Base-by-base conservation (phyloP, 1,140 invertebrate species). In the Pogonognathellus flavescens region DNA sequence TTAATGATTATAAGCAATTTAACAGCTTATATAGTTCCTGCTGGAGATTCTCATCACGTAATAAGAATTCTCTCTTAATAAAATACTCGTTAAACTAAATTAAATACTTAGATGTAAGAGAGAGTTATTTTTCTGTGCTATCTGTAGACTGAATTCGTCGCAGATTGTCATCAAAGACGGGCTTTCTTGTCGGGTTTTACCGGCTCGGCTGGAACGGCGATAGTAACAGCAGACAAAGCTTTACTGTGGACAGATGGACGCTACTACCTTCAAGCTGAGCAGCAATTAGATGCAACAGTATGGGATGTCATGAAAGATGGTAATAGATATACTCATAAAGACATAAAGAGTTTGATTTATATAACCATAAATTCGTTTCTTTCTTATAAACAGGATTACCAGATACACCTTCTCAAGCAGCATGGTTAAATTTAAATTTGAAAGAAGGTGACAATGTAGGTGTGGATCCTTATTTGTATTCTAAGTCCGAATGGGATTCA, bases 201-300 rank as follows among this genome's bases (percentile, higher is more conserved):
- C 82, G 98, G 98, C 1, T 94, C 93, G 18, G 93, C 94, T 57
- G 97, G 94, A 0, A 94, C 94, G 2, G 96, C 95, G 0, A 92
- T 99, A 50, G 92, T 97, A 1, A 92, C 92, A 3, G 90, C 92
- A 57, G 22, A 18, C 14, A 9, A 50, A 85, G 96, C 97, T 0
- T 94, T 95, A 1, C 89, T 99, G 20, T 99, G 98, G 98, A 99
- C 97, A 1, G 98, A 99, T 92, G 97, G 97, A 0, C 91, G 98
- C 31, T 99, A 99, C 90, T 97, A 94, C 90, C 92, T 96, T 25
- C 97, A 99, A 92, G 95, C 95, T 1, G 90, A 91, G 82, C 90
- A 92, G 59, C 93, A 97, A 88, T 88, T 95, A 0, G 93, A 94
- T 90, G 0, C 14, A 22, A 87, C 90, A 10, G 91, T 92, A 41